Conservation (phyloP, 2,888 invertebrate species). For the Trissolcus brochymenae region DNA sequence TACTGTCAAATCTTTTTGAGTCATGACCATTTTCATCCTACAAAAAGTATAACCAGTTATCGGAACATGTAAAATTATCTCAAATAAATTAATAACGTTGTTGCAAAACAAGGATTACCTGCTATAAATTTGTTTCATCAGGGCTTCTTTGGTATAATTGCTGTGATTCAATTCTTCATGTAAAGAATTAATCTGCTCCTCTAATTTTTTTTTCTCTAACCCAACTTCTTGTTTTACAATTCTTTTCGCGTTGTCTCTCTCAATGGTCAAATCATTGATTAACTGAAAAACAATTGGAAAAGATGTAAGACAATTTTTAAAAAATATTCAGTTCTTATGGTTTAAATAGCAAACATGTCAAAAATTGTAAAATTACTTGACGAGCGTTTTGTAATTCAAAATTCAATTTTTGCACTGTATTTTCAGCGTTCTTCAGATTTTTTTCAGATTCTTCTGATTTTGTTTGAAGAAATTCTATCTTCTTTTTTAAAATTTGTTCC, state of each 20-base stretch:
- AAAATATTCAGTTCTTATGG: too few species aligned
- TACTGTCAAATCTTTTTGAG: slow-evolving; percentile 87
- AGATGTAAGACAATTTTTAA: slow-evolving; percentile 3
- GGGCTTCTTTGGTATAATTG: slow-evolving; percentile 82
- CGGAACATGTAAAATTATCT: neutral
- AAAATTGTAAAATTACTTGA: slow-evolving; percentile 36
- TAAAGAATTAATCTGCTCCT: slow-evolving; percentile 77
- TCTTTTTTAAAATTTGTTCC: slow-evolving; percentile 82
- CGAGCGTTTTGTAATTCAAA: slow-evolving; percentile 51
- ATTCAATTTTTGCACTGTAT: slow-evolving; percentile 82
- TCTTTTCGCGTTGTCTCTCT: slow-evolving; percentile 79
- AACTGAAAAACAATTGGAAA: slow-evolving; percentile 73
- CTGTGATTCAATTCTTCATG: slow-evolving; percentile 79
- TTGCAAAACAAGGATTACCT: slow-evolving; percentile 78
- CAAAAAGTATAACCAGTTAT: slow-evolving; percentile 25
- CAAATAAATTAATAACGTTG: neutral
- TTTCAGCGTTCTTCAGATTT: slow-evolving; percentile 78
- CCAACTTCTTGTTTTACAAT: slow-evolving; percentile 82
- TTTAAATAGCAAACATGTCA: neutral
- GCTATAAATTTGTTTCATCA: slow-evolving; percentile 87
- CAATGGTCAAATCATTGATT: slow-evolving; percentile 78
- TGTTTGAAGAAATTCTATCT: slow-evolving; percentile 82
- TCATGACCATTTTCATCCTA: slow-evolving; percentile 88
- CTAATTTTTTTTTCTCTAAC: slow-evolving; percentile 80
- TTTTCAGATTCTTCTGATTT: slow-evolving; percentile 83